These are phyloP conservation scores for Boulengeromyrus knoepffleri DNA, from an alignment of 2,113 vertebrate species.

Conservation along the genomic window DNA sequence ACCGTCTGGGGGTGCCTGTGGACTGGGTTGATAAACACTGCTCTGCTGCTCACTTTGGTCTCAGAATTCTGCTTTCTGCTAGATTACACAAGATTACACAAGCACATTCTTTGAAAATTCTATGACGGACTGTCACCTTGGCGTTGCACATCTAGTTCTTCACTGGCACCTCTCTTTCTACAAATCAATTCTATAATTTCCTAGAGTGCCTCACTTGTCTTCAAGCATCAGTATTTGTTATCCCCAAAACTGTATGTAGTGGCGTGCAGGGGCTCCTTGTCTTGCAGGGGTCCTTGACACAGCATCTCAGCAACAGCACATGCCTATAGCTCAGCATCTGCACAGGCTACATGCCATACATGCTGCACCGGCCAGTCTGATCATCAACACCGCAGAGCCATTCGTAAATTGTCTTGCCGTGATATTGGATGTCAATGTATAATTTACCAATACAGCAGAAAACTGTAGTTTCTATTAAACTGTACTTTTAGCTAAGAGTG, in stretches of 20 bases:
- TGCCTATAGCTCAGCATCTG: not conserved
- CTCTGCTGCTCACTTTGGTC: not conserved
- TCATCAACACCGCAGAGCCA: not conserved
- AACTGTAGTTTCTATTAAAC: not conserved
- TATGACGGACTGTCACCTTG: not conserved
- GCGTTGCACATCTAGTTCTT: not conserved
- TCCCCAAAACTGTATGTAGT: not conserved
- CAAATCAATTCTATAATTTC: not conserved
- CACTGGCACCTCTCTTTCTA: not conserved
- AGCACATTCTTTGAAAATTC: no score
- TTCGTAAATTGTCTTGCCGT: not conserved
- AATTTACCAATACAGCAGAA: not conserved
- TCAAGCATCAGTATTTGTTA: not conserved
- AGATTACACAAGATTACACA: not conserved
- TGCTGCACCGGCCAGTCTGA: not conserved
- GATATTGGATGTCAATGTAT: not conserved
- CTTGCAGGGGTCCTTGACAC: not conserved
- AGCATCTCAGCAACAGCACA: not conserved
- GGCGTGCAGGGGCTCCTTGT: not conserved
- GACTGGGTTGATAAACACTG: not conserved
- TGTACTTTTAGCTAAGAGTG: not conserved
- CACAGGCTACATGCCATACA: not conserved
- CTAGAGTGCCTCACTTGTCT: slow-evolving; percentile 8
- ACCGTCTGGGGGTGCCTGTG: not conserved
- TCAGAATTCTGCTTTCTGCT: not conserved